Percentiles rank a stretch among this genome's conserved stretches.
Evolutionary conservation across 2,797 vertebrate genomes (phyloP).

Genomic region (Apogon hyalosoma): DNA sequence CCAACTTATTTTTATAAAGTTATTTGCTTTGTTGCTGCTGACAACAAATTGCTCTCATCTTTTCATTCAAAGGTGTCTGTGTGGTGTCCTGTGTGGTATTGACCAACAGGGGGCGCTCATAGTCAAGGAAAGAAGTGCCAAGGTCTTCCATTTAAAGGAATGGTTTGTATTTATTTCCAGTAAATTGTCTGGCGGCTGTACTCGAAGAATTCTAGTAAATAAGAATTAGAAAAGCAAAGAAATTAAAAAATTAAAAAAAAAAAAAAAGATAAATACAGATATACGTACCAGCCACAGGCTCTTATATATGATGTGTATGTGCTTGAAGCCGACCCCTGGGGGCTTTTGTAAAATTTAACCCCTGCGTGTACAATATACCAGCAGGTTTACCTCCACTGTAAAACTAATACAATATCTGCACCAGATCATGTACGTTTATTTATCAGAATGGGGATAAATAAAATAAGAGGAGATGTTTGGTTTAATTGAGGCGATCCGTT

Average conservation of each 20-base stretch:
- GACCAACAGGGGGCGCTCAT: conserved; percentile 72
- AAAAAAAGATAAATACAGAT: conserved; percentile 4
- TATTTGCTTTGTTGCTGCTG: not conserved
- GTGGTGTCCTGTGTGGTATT: conserved; percentile 4
- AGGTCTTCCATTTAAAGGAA: conserved; percentile 59
- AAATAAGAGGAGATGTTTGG: not conserved
- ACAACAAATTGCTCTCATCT: conserved; percentile 6
- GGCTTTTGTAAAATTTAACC: conserved; percentile 76
- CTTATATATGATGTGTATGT: conserved; percentile 49
- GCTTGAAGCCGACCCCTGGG: conserved; percentile 73
- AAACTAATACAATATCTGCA: conserved; percentile 14
- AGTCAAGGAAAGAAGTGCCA: conserved; percentile 36
- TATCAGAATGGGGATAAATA: not conserved
- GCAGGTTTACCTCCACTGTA: conserved; percentile 26
- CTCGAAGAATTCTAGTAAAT: conserved; percentile 23
- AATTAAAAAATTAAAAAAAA: too few relatives aligned
- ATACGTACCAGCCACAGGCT: conserved; percentile 29
- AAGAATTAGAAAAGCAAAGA: not conserved
- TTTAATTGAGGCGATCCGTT: not conserved
- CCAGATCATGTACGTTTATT: not conserved
- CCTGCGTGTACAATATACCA: conserved; percentile 67
- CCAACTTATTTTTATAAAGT: too few relatives aligned
- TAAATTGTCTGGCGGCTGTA: conserved; percentile 22
- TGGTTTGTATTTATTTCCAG: conserved; percentile 48
- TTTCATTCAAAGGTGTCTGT: not conserved